A percentile compares a stretch with the other conserved stretches of the same genome.
Evolutionary conservation across 2,113 vertebrate genomes (phyloP).

Genomic region (Bubo bubo): DNA sequence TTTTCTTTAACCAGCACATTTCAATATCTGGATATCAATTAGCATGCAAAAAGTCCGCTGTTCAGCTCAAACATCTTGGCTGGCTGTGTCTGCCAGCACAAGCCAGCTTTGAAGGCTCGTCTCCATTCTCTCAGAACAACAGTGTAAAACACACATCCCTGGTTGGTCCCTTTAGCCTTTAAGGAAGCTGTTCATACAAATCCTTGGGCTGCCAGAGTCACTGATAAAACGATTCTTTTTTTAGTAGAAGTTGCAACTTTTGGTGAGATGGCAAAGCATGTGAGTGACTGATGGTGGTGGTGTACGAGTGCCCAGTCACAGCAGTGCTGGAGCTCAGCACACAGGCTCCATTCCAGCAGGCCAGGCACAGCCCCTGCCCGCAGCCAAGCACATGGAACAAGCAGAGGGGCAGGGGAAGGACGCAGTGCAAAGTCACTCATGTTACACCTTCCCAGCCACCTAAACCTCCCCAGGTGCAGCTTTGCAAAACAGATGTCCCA

Average conservation of each 20-base stretch:
- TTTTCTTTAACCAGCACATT: background rate
- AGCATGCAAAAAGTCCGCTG: background rate
- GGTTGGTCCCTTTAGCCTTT: background rate
- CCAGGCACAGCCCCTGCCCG: background rate
- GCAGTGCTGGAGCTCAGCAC: background rate
- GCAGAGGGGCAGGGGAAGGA: background rate
- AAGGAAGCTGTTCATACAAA: background rate
- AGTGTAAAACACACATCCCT: background rate
- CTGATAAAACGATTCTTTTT: background rate
- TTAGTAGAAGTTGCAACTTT: background rate
- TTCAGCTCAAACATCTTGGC: background rate
- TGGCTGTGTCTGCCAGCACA: background rate
- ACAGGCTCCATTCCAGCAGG: background rate
- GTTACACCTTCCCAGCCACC: background rate
- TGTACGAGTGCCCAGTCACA: background rate
- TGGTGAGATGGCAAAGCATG: background rate
- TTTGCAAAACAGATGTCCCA: background rate
- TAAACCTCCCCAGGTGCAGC: background rate
- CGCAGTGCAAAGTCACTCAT: accelerated
- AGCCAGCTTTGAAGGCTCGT: background rate
- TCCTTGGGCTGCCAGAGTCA: background rate
- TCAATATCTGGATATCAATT: background rate
- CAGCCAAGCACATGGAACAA: background rate
- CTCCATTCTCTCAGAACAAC: background rate
- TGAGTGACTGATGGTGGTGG: accelerated